These are phyloP conservation scores for Acanthisitta chloris DNA, from an alignment of 2,113 vertebrate genomes.

Conservation along the genomic window DNA sequence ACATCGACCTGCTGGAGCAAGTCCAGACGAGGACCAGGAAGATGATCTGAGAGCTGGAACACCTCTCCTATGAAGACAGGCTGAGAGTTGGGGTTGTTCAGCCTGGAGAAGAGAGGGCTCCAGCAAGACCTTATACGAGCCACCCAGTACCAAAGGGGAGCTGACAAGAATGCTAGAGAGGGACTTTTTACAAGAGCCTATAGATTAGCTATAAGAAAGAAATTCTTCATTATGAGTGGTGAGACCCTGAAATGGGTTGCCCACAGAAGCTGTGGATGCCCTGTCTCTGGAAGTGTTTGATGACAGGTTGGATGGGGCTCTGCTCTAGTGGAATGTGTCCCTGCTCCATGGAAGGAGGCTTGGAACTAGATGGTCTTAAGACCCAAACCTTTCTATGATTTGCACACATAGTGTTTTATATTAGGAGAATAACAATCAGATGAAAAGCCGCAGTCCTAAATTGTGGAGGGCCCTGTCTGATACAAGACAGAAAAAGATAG, in stretches of 20 bases:
- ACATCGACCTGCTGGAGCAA: not conserved
- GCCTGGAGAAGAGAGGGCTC: not conserved
- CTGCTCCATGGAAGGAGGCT: not conserved
- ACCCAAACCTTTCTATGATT: not conserved
- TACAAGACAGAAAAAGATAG: not conserved
- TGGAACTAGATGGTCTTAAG: not conserved
- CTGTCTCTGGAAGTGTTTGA: not conserved
- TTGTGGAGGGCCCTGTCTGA: not conserved
- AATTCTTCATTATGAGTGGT: not conserved
- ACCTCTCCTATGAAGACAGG: rapidly evolving
- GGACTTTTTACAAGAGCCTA: not conserved
- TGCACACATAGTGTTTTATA: not conserved
- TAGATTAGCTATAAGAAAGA: not conserved
- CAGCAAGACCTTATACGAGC: not conserved
- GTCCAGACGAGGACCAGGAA: not conserved
- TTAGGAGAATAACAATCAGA: not conserved
- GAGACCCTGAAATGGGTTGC: not conserved
- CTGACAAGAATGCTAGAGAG: not conserved
- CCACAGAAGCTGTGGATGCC: not conserved
- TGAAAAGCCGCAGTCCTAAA: not conserved
- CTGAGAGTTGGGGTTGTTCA: not conserved
- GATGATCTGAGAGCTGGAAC: not conserved
- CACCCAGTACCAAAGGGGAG: not conserved
- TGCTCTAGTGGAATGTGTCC: not conserved
- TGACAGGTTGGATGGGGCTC: not conserved